Percentiles rank a stretch among this genome's conserved stretches.
Evolutionary conservation across 2,113 vertebrate species (phyloP).

Genomic region (Mesembrinibis cayennensis): DNA sequence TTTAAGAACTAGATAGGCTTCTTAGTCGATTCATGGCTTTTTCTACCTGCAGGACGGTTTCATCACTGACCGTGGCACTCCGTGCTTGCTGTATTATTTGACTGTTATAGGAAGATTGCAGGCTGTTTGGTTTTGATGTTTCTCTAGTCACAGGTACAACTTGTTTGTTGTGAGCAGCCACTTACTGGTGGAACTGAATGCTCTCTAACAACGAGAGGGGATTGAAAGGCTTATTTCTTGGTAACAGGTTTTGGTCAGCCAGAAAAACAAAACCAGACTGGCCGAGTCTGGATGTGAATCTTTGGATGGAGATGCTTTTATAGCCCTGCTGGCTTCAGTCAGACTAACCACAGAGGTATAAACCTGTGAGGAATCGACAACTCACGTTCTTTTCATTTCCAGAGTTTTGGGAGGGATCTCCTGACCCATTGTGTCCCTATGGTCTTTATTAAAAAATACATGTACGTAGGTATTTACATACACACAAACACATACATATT

Average conservation of each 20-base stretch:
- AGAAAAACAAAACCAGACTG: background rate
- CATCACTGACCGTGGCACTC: rapidly evolving
- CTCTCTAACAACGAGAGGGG: background rate
- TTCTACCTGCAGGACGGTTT: background rate
- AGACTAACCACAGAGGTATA: background rate
- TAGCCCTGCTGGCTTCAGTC: background rate
- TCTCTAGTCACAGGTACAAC: background rate
- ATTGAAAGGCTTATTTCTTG: background rate
- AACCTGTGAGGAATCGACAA: background rate
- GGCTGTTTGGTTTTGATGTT: background rate
- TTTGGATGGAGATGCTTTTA: background rate
- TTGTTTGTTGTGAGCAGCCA: background rate
- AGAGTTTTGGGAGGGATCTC: background rate
- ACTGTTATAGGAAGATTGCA: background rate
- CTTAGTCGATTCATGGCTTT: rapidly evolving
- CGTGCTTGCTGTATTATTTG: background rate
- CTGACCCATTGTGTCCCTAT: background rate
- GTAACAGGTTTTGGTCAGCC: background rate
- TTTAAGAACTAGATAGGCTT: background rate
- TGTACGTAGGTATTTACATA: background rate
- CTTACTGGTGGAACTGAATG: background rate
- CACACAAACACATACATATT: background rate
- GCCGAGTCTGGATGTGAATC: background rate
- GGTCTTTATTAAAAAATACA: background rate
- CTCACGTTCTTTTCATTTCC: rapidly evolving